These are phyloP conservation scores for Heliconius erato DNA, from an alignment of 2,888 invertebrate genomes.

Conservation along the genomic window DNA sequence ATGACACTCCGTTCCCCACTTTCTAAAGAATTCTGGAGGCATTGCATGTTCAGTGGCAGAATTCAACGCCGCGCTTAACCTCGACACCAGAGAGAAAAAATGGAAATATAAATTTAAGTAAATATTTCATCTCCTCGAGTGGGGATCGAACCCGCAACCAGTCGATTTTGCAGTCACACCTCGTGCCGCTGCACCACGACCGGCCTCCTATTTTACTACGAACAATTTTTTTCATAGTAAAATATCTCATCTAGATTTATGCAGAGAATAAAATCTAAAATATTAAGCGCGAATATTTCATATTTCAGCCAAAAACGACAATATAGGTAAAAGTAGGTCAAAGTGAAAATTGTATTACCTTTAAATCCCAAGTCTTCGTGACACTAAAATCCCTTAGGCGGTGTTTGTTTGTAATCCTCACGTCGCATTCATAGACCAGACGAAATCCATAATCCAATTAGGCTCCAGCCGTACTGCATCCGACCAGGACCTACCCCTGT, in stretches of 20 bases:
- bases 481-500: slow-evolving; percentile 51
- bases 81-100: too few relatives aligned
- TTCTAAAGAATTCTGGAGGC: too few relatives aligned
- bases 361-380: slow-evolving; percentile 43
- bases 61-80: too few relatives aligned
- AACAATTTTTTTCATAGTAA: too few relatives aligned
- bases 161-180: too few relatives aligned
- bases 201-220: too few relatives aligned
- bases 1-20: too few relatives aligned
- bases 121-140: too few relatives aligned
- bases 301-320: not conserved
- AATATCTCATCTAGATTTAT: not conserved
- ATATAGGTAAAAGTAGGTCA: slow-evolving; percentile 21
- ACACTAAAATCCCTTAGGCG: slow-evolving; percentile 51
- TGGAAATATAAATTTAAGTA: too few relatives aligned
- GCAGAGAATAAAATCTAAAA: not conserved
- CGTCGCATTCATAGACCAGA: slow-evolving; percentile 77
- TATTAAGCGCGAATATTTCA: not conserved
- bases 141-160: too few relatives aligned
- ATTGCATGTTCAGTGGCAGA: too few relatives aligned
- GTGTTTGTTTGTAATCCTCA: slow-evolving; percentile 66
- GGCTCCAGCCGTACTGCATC: slow-evolving; percentile 53
- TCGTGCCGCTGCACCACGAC: too few relatives aligned
- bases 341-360: not conserved
- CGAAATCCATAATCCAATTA: slow-evolving; percentile 84